Percentiles rank a stretch among this genome's conserved stretches.
These are phyloP conservation scores for Achroia grisella DNA, from an alignment of 1,140 invertebrate genomes.

Conservation along the genomic window DNA sequence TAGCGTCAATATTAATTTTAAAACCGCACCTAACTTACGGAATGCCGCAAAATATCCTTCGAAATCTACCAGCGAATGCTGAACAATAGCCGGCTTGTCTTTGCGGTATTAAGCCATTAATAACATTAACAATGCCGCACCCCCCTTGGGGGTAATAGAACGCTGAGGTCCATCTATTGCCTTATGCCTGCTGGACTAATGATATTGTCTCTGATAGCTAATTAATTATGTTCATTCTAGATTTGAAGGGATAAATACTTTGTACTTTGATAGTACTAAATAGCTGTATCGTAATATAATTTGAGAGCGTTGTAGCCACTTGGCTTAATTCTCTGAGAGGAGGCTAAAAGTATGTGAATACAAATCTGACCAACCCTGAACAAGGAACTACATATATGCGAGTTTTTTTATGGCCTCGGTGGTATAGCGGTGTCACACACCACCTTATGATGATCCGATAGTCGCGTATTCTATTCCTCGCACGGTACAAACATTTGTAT, in stretches of 20 bases:
- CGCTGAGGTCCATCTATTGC: constrained; percentile 36
- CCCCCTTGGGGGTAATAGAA: constrained; percentile 35
- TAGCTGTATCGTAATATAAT: too few relatives aligned
- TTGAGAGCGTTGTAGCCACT: too few relatives aligned
- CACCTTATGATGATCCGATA: too few relatives aligned
- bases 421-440: too few relatives aligned
- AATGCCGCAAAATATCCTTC: neutral
- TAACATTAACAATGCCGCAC: constrained; percentile 49
- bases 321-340: too few relatives aligned
- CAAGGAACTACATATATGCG: too few relatives aligned
- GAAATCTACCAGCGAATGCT: constrained; percentile 6
- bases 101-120: constrained; percentile 43
- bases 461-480: too few relatives aligned
- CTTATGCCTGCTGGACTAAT: constrained; percentile 27
- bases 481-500: too few relatives aligned
- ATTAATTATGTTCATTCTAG: constrained; percentile 30
- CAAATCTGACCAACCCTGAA: too few relatives aligned
- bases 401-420: too few relatives aligned
- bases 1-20: constrained; percentile 3
- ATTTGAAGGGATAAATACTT: neutral
- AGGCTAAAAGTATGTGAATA: too few relatives aligned
- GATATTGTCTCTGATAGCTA: constrained; percentile 32
- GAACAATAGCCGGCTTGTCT: constrained; percentile 18
- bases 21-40: neutral
- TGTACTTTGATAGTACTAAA: too few relatives aligned